Percentiles rank a stretch among this genome's conserved stretches.
phyloP scores from a whole-genome alignment of 2,888 invertebrate species.

The Chloroclystis v-ata region DNA sequence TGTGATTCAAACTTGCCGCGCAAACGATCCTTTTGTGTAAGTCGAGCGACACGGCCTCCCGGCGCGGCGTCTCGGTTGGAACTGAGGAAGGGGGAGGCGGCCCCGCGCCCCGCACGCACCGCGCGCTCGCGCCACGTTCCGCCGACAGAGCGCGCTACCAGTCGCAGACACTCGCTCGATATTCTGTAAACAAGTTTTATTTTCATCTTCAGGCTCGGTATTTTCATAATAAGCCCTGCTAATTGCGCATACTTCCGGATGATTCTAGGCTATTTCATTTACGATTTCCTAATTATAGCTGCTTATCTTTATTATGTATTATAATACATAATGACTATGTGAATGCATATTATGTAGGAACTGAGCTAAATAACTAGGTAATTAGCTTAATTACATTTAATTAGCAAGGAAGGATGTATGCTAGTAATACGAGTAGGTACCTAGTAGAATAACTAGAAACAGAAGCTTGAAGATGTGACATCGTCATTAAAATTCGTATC shows the following conservation, averaged over 20 bases:
- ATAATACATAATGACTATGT: constrained; percentile 18
- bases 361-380: not conserved
- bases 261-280: not conserved
- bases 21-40: constrained; percentile 52
- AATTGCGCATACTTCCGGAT: constrained; percentile 2
- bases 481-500: constrained; percentile 51
- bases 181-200: constrained; percentile 75
- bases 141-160: constrained; percentile 71
- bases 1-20: constrained; percentile 67
- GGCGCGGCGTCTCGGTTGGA: constrained; percentile 41
- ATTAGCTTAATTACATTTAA: not conserved
- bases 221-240: constrained; percentile 38
- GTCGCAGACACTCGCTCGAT: constrained; percentile 70
- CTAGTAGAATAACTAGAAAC: constrained; percentile 21
- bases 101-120: constrained; percentile 53
- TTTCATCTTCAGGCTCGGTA: constrained; percentile 54
- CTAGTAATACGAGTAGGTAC: not conserved
- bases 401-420: not conserved
- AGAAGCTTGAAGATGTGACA: constrained; percentile 38
- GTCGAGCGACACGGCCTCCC: constrained; percentile 52
- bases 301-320: constrained; percentile 14
- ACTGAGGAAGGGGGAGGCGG: constrained; percentile 67
- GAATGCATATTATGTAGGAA: constrained; percentile 6
- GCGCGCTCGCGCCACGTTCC: constrained; percentile 34
- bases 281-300: too few species aligned